phyloP scores from a whole-genome alignment of 2,797 vertebrate species.

The Aulostomus chinensis region DNA sequence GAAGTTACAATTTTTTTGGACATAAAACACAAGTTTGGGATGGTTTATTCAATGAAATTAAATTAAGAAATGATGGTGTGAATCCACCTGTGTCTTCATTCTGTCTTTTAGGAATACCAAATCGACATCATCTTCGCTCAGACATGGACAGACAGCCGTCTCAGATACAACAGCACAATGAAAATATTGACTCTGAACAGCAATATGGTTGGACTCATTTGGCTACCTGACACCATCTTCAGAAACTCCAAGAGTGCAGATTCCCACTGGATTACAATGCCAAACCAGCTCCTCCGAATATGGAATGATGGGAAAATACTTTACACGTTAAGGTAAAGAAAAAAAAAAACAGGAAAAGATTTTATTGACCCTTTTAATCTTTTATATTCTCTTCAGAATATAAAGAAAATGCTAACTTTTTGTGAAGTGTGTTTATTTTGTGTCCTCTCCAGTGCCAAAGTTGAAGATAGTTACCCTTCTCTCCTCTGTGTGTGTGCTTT shows the following conservation, averaged over 20 bases:
- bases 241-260: conserved; percentile 95
- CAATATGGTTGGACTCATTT: conserved; percentile 97
- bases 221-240: conserved; percentile 96
- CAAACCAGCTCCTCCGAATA: conserved; percentile 95
- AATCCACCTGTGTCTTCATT: neutral
- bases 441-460: too few relatives aligned
- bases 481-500: too few relatives aligned
- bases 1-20: too few relatives aligned
- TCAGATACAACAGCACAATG: conserved; percentile 96
- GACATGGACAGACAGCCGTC: conserved; percentile 96
- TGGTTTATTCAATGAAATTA: too few relatives aligned
- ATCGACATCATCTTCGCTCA: conserved; percentile 98
- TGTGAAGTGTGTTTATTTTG: too few relatives aligned
- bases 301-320: conserved; percentile 97
- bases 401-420: too few relatives aligned
- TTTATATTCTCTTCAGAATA: too few relatives aligned
- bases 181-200: conserved; percentile 91
- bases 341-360: too few relatives aligned
- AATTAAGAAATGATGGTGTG: too few relatives aligned
- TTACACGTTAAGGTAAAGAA: conserved; percentile 90
- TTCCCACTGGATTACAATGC: conserved; percentile 96
- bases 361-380: too few relatives aligned
- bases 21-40: too few relatives aligned
- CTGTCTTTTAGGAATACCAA: conserved; percentile 89
- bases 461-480: too few relatives aligned